Base-by-base conservation (phyloP, 2,113 vertebrate species). In the Microtus pennsylvanicus region DNA sequence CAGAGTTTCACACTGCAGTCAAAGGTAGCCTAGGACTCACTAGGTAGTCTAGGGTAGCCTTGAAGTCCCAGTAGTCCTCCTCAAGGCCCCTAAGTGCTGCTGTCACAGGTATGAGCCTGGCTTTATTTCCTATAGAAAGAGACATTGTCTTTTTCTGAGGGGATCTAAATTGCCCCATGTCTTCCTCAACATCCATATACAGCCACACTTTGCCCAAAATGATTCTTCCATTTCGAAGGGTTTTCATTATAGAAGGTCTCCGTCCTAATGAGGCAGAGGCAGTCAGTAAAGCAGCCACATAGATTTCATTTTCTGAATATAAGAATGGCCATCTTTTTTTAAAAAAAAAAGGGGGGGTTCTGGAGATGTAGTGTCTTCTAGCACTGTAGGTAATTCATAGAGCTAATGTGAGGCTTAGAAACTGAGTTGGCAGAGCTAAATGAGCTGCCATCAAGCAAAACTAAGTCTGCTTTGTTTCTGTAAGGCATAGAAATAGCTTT, bases 281-380 rank as follows among this genome's bases (percentile, higher is more conserved):
- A 96, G 7, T 94, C 52, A 81, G 74, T 72, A 70, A 58, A 58
- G 33, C 58, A 90, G 26, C 21, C 70, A 88, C 72, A 76, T 61
- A 75, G 61, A 8, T 95, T 86, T 95, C 88, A 72, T 95, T 86
- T 94, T 94, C n/a, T 90, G 67, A 83, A 83, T 72, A 52, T 90
- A 61, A 81, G 1, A 94, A 80, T 17, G 70, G 50, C 30, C 35
- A 35, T 14, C 47, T 22, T 47, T 21, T 55, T 26, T 47, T 26
- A 2, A 1, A 21, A 19, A 58, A 58, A 2, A 38, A 38, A 24
- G 7, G 4, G 0, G 2, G 42, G 42, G 42, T 47, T 26, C n/a
- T 92, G 52, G 89, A 87, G 35, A 88, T 76, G 17, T 88, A 35
- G 89, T 87, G 83, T 76, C 72, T 47, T 92, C 28, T 70, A 78